Evolutionary conservation across 1,140 invertebrate genomes (phyloP), one percentile per base, ranked within the genome.

Genomic region (Drosophila orena): DNA sequence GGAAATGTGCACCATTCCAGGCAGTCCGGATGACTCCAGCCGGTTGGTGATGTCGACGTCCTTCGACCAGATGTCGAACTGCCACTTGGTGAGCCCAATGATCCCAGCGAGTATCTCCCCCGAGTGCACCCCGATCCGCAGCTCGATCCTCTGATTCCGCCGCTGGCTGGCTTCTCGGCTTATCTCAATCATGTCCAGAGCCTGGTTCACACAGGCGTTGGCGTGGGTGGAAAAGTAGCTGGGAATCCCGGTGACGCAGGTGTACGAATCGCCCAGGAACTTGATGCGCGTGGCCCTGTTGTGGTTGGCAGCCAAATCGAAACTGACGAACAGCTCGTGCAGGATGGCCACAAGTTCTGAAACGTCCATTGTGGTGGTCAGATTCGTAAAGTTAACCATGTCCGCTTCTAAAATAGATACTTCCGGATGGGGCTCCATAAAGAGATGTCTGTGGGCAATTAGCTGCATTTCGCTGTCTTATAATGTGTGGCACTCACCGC

Each of bases 1-100:
- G 0, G 97, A 97, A 14, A 98, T 94, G 83, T 98, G 97, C 15
- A 98, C 95, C 91, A 95, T 95, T n/a, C 98, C 98, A 2, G 97
- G 95, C 77, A 95, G 93, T n/a, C 98, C 98, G 4, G 96, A 95
- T 56, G 96, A 96, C 92, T 99, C 98, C 97, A 99, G 97, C 81
- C 96, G 96, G 93, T 98, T 98, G 2, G 98, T 98, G 71, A 98
- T 97, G 14, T 97, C 96, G 12, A 98, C 98, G 91, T 99, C 98
- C 83, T 96, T 95, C 0, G 97, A 98, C 97, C 98, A 99, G 73
- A 99, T 96, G 91, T 99, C 98, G 91, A 96, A 99, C 92, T 99
- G 98, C 97, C 97, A 98, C 93, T 99, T 99, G 57, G 95, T 95
- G 2, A 96, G 94, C 0, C 98, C 98, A 15, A 99, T 94, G 2